A percentile compares a stretch with the other conserved stretches of the same genome.
These are phyloP conservation scores for Notocelia uddmanniana DNA, from an alignment of 2,888 invertebrate species.

Conservation along the genomic window DNA sequence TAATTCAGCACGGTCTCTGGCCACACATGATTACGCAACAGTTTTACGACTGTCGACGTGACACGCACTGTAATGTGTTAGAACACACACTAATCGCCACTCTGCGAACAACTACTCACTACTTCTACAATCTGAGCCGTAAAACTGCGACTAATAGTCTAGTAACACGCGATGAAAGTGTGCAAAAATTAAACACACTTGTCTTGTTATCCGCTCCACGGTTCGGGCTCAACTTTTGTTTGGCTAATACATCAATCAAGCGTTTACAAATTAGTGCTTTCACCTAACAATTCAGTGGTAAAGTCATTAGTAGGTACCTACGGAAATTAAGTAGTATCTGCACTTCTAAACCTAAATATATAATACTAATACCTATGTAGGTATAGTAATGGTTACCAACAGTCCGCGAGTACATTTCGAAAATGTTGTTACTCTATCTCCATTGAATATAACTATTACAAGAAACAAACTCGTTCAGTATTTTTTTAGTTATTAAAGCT, in stretches of 20 bases:
- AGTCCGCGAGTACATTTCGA: not conserved
- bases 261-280: not conserved
- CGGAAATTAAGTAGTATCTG: too few relatives aligned
- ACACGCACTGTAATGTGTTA: conserved; percentile 51
- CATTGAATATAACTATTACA: not conserved
- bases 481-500: conserved; percentile 42
- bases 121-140: conserved; percentile 24
- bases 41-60: conserved; percentile 54
- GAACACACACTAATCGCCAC: conserved; percentile 32
- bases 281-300: not conserved
- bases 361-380: too few relatives aligned
- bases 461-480: not conserved
- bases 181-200: conserved; percentile 27
- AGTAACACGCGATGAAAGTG: conserved; percentile 40
- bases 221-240: not conserved
- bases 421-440: not conserved
- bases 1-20: conserved; percentile 28
- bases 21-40: conserved; percentile 51
- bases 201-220: not conserved
- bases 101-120: conserved; percentile 30
- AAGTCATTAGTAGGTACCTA: too few relatives aligned
- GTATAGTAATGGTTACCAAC: too few relatives aligned
- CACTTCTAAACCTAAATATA: too few relatives aligned
- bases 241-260: conserved; percentile 5
- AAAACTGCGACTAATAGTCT: conserved; percentile 21